Evolutionary conservation across 2,888 invertebrate species (phyloP).

Genomic region (Apamea crenata): DNA sequence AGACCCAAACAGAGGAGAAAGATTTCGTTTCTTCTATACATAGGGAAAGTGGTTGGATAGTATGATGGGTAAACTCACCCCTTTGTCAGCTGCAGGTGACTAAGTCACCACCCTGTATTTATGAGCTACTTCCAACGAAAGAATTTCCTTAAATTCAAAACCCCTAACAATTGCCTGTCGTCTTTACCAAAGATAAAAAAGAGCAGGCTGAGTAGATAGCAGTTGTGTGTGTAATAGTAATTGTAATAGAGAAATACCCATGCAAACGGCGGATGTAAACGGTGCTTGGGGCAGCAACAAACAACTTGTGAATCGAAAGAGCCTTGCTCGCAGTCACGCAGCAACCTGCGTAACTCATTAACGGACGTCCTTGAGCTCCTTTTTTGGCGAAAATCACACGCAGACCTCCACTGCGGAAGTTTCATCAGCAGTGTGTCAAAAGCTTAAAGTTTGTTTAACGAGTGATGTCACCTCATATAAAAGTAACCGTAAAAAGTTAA

Average conservation of each 20-base stretch:
- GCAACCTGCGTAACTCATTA: slow-evolving; percentile 72
- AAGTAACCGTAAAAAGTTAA: slow-evolving; percentile 22
- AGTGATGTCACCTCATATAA: slow-evolving; percentile 34
- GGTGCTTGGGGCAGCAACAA: slow-evolving; percentile 59
- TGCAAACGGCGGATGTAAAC: slow-evolving; percentile 64
- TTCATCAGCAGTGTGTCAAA: slow-evolving; percentile 59
- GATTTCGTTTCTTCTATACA: neutral
- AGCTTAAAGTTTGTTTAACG: slow-evolving; percentile 19
- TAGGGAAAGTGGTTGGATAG: neutral
- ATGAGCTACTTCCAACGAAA: neutral
- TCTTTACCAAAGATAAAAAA: slow-evolving; percentile 21
- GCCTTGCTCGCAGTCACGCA: slow-evolving; percentile 79
- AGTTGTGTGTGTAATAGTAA: slow-evolving; percentile 51
- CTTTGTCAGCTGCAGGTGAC: neutral
- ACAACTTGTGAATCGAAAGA: slow-evolving; percentile 62
- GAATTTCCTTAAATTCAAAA: neutral
- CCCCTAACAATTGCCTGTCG: neutral
- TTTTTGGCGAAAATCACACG: slow-evolving; percentile 73
- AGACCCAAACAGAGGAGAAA: neutral
- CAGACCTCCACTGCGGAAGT: slow-evolving; percentile 71
- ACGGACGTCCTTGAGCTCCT: slow-evolving; percentile 74
- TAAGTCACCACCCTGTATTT: neutral
- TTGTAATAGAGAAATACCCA: slow-evolving; percentile 66
- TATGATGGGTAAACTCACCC: neutral
- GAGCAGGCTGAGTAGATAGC: neutral